phyloP scores from a whole-genome alignment of 2,797 vertebrate species.

The Masticophis lateralis region DNA sequence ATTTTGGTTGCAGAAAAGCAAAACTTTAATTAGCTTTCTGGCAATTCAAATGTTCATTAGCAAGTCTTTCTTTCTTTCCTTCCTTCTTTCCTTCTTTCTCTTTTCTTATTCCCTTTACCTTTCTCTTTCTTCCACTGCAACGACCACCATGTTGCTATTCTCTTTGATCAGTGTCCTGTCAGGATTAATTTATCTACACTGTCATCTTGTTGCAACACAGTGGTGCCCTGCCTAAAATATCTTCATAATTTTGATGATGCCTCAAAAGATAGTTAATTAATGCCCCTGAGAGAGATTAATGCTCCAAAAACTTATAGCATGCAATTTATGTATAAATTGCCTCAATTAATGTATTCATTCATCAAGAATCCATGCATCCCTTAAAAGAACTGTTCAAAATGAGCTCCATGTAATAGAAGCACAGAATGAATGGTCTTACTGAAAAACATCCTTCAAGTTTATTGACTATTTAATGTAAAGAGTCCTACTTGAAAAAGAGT shows the following conservation, averaged over 20 bases:
- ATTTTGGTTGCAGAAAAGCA: conserved; percentile 19
- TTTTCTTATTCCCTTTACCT: neutral
- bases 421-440: neutral
- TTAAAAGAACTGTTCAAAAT: conserved; percentile 10
- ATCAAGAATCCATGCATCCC: conserved; percentile 28
- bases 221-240: conserved; percentile 3
- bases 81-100: neutral
- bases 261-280: neutral
- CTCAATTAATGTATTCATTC: conserved; percentile 23
- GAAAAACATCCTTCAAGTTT: neutral
- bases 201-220: conserved; percentile 12
- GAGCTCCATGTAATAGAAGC: conserved; percentile 10
- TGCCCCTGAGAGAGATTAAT: neutral
- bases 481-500: neutral
- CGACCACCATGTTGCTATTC: neutral
- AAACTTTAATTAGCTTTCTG: conserved; percentile 26
- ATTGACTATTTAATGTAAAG: neutral
- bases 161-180: conserved; percentile 33
- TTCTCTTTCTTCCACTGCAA: neutral
- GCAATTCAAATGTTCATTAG: conserved; percentile 8
- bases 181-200: conserved; percentile 18
- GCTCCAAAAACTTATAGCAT: neutral
- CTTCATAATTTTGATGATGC: neutral
- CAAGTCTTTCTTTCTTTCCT: neutral
- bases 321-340: conserved; percentile 38